Conservation (phyloP, 1,140 invertebrate genomes). For the Philaenus spumarius region DNA sequence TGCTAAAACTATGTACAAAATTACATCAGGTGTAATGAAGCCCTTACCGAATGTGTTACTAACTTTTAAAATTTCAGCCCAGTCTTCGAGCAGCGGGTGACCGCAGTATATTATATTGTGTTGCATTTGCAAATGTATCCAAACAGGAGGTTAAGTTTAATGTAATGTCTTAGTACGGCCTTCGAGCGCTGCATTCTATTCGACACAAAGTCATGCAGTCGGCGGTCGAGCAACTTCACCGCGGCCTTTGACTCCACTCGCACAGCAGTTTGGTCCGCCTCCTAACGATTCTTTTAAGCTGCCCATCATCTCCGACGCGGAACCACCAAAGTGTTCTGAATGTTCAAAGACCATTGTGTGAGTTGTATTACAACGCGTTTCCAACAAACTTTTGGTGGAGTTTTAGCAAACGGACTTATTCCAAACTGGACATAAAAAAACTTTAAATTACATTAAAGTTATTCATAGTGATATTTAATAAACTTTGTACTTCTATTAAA, state of each 20-base stretch:
- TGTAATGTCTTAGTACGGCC: conserved; percentile 26
- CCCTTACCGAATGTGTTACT: neutral
- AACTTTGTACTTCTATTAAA: too few relatives aligned
- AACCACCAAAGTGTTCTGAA: conserved; percentile 58
- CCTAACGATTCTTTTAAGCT: conserved; percentile 35
- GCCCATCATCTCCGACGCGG: conserved; percentile 37
- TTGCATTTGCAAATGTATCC: too few relatives aligned
- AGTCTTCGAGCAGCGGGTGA: too few relatives aligned
- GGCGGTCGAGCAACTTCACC: conserved; percentile 47
- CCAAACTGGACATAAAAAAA: too few relatives aligned
- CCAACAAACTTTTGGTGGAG: neutral
- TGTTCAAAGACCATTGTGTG: conserved; percentile 72
- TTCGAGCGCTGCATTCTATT: conserved; percentile 51
- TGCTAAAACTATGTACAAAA: too few relatives aligned
- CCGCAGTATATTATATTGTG: too few relatives aligned
- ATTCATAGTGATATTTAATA: too few relatives aligned
- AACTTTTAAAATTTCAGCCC: too few relatives aligned
- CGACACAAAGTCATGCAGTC: conserved; percentile 52
- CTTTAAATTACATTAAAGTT: too few relatives aligned
- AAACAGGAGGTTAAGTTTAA: too few relatives aligned
- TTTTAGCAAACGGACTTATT: neutral
- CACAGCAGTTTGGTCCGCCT: conserved; percentile 35
- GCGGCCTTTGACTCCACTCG: conserved; percentile 40
- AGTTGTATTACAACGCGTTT: conserved; percentile 36
- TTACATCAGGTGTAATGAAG: too few relatives aligned